Conservation (phyloP, 1,140 invertebrate genomes). For the Leucophenga varia region DNA sequence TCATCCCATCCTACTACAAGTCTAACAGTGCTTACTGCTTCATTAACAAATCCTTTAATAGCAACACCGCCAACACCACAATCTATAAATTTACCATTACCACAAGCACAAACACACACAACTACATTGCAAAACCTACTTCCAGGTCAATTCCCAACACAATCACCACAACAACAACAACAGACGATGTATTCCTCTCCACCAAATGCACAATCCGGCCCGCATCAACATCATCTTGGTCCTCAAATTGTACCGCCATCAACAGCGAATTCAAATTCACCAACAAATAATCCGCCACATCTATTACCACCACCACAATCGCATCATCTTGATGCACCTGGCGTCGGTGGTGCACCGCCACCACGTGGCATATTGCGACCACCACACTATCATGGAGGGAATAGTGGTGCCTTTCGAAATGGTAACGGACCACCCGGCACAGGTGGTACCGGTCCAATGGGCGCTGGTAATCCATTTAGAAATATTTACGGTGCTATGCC, state of each 20-base stretch:
- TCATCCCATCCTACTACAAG: not conserved
- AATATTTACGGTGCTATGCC: not conserved
- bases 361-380: slow-evolving; percentile 30
- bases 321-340: slow-evolving; percentile 36
- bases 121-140: slow-evolving; percentile 21
- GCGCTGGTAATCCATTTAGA: not conserved
- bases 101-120: slow-evolving; percentile 27
- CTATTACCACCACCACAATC: slow-evolving; percentile 15
- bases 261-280: not conserved
- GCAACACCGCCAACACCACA: slow-evolving; percentile 1
- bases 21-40: not conserved
- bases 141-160: slow-evolving; percentile 40
- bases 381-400: slow-evolving; percentile 21
- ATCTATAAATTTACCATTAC: no score
- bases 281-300: not conserved
- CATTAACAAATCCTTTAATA: slow-evolving; percentile 9
- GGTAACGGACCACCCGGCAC: slow-evolving; percentile 25
- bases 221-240: not conserved
- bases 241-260: not conserved
- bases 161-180: slow-evolving; percentile 27
- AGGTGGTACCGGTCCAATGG: not conserved
- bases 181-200: slow-evolving; percentile 24
- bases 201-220: slow-evolving; percentile 8
- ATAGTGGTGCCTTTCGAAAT: slow-evolving; percentile 22
- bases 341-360: slow-evolving; percentile 26